These are phyloP conservation scores for Lophotriccus pileatus DNA, from an alignment of 2,797 vertebrate genomes.

Conservation along the genomic window DNA sequence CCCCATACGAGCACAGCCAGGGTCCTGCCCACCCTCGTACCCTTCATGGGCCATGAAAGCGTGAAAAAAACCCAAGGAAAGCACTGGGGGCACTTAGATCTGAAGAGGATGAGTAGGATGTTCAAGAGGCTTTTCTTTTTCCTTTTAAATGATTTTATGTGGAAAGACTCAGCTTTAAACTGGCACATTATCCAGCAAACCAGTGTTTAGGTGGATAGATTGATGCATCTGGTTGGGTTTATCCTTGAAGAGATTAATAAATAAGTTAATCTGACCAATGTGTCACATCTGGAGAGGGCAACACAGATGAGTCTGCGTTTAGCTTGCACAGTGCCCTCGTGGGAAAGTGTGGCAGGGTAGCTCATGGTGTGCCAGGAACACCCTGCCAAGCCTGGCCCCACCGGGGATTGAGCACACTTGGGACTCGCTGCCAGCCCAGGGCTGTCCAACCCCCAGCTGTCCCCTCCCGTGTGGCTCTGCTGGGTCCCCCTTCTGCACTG, in stretches of 20 bases:
- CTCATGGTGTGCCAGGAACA: background rate
- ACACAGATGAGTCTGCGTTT: background rate
- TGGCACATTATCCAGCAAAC: background rate
- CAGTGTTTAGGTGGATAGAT: slow-evolving; percentile 9
- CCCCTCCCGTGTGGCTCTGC: fast-evolving
- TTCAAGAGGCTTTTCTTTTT: background rate
- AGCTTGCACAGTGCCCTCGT: fast-evolving
- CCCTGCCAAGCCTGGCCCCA: fast-evolving
- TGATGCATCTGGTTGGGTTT: slow-evolving; percentile 35
- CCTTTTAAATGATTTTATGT: background rate
- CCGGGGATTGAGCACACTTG: fast-evolving
- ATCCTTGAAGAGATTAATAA: slow-evolving; percentile 38
- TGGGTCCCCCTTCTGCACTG: background rate
- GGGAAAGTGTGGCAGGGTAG: background rate
- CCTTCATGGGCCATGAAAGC: background rate
- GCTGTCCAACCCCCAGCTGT: background rate
- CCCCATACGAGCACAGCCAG: fast-evolving
- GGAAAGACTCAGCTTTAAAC: background rate
- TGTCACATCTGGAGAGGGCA: background rate
- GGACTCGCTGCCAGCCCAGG: fast-evolving
- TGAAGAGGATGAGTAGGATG: background rate
- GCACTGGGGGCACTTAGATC: background rate
- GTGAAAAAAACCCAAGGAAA: background rate
- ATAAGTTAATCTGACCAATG: slow-evolving; percentile 36
- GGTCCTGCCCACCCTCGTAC: background rate